These are phyloP conservation scores for Cephalopterus ornatus DNA, from an alignment of 2,113 vertebrate species.

Conservation along the genomic window DNA sequence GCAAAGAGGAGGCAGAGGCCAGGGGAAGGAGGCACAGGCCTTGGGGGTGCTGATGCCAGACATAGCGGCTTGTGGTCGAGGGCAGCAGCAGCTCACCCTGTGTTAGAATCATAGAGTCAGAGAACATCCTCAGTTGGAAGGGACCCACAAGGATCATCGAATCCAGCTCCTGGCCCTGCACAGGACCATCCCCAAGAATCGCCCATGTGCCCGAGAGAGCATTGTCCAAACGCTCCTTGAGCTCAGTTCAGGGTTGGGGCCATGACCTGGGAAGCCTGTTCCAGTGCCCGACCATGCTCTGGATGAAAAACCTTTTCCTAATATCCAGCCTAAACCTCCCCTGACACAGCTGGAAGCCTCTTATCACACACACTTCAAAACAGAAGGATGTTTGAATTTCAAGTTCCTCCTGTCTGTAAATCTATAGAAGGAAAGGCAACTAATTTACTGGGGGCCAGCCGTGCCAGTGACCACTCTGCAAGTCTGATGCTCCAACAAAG, in stretches of 20 bases:
- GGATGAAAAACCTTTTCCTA: neutral
- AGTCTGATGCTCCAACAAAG: neutral
- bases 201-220: neutral
- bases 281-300: neutral
- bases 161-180: neutral
- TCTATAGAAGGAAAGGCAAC: neutral
- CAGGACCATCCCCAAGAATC: neutral
- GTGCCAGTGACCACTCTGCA: neutral
- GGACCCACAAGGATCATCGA: neutral
- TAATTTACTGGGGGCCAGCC: neutral
- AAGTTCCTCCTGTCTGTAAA: neutral
- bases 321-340: neutral
- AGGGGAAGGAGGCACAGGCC: rapidly evolving
- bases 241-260: neutral
- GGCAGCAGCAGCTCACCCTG: neutral
- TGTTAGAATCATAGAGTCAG: neutral
- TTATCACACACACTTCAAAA: neutral
- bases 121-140: neutral
- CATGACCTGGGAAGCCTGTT: neutral
- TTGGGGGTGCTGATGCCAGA: neutral
- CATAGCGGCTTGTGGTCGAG: neutral
- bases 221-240: neutral
- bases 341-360: neutral
- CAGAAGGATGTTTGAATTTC: neutral
- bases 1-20: neutral